Conservation (phyloP, 2,888 invertebrate genomes). For the Hylaea fasciaria region DNA sequence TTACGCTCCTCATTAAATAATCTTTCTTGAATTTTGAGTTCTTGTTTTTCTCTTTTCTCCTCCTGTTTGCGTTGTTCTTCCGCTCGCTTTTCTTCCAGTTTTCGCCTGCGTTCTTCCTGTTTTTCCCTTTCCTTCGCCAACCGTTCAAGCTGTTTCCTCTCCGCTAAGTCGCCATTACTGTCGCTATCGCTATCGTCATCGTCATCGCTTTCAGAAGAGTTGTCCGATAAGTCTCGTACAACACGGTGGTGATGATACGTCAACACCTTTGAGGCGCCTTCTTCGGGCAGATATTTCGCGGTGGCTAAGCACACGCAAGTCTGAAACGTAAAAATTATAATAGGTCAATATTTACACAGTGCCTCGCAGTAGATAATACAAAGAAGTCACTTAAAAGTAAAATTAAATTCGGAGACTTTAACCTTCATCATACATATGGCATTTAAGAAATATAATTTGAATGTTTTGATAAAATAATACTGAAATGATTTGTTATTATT, state of each 20-base stretch:
- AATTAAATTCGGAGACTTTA: constrained; percentile 3
- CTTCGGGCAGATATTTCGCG: constrained; percentile 77
- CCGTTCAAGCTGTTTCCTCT: constrained; percentile 55
- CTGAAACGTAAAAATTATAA: constrained; percentile 57
- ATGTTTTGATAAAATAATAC: too few species aligned
- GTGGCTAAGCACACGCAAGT: constrained; percentile 69
- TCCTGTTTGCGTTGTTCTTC: constrained; percentile 49
- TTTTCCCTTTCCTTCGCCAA: constrained; percentile 56
- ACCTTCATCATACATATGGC: not conserved
- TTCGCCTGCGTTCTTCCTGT: constrained; percentile 48
- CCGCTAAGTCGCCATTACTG: constrained; percentile 46
- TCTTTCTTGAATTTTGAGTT: constrained; percentile 45
- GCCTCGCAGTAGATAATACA: constrained; percentile 4
- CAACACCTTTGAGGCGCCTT: constrained; percentile 55
- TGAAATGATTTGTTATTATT: too few species aligned
- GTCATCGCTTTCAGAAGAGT: constrained; percentile 52
- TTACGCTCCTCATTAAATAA: constrained; percentile 52
- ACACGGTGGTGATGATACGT: constrained; percentile 57
- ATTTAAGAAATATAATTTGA: too few species aligned
- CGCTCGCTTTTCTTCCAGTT: constrained; percentile 46
- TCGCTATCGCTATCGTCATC: constrained; percentile 51
- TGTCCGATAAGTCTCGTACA: constrained; percentile 58
- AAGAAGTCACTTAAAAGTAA: constrained; percentile 8
- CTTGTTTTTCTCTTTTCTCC: constrained; percentile 48
- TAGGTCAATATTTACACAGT: constrained; percentile 1